These are phyloP conservation scores for Syngnathus rostellatus DNA, from an alignment of 2,797 vertebrate genomes.

Conservation along the genomic window DNA sequence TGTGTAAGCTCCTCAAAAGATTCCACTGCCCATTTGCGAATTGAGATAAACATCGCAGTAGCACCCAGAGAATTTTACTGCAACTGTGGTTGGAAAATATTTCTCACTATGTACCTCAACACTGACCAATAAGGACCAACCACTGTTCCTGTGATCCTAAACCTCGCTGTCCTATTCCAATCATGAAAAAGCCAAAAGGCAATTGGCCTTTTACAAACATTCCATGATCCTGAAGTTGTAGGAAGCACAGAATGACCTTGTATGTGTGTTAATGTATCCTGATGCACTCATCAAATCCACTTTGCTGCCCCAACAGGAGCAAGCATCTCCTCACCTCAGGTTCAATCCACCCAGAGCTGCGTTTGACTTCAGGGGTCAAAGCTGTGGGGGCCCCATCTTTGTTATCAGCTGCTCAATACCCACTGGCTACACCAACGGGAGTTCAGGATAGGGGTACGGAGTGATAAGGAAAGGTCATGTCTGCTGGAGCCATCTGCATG, in stretches of 20 bases:
- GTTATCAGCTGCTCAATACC: constrained; percentile 61
- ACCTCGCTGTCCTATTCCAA: background rate
- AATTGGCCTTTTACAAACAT: background rate
- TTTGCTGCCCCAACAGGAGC: constrained; percentile 13
- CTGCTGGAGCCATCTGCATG: constrained; percentile 51
- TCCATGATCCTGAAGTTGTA: background rate
- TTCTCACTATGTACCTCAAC: no score
- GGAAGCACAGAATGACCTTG: background rate
- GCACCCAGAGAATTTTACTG: constrained; percentile 21
- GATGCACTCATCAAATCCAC: constrained; percentile 2
- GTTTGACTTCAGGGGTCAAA: constrained; percentile 57
- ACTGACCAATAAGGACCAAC: no score
- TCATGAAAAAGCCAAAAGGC: background rate
- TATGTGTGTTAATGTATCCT: background rate
- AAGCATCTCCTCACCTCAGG: constrained; percentile 21
- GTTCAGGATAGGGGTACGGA: constrained; percentile 60
- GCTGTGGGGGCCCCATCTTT: constrained; percentile 57
- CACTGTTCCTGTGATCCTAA: background rate
- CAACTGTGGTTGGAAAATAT: constrained; percentile 22
- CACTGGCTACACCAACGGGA: constrained; percentile 55
- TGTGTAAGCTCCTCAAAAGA: constrained; percentile 38
- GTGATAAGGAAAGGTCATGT: constrained; percentile 71
- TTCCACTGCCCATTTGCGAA: constrained; percentile 39
- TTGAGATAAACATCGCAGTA: constrained; percentile 39
- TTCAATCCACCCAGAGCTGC: constrained; percentile 36